A percentile compares a stretch with the other conserved stretches of the same genome.
phyloP scores from a whole-genome alignment of 2,888 invertebrate species.

The Junonia oenone region DNA sequence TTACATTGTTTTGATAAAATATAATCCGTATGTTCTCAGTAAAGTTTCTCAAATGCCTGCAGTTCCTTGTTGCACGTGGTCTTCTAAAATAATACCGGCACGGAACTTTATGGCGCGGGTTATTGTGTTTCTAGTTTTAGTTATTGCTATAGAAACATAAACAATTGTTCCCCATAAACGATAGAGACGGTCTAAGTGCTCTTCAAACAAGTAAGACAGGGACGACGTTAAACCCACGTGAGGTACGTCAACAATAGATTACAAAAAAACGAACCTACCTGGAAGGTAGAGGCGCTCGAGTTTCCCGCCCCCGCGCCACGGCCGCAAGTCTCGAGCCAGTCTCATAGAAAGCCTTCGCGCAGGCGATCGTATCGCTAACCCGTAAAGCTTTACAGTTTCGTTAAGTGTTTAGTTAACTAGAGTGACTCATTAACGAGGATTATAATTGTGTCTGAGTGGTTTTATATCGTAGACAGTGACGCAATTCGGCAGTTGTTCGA shows the following conservation, averaged over 20 bases:
- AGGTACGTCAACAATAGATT: slow-evolving; percentile 71
- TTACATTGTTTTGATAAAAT: background rate
- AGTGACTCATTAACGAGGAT: slow-evolving; percentile 39
- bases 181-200: slow-evolving; percentile 39
- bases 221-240: slow-evolving; percentile 61
- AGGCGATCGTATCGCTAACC: slow-evolving; percentile 41
- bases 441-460: slow-evolving; percentile 34
- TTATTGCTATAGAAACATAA: slow-evolving; percentile 63
- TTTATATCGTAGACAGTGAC: slow-evolving; percentile 41
- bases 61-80: slow-evolving; percentile 42
- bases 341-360: slow-evolving; percentile 52
- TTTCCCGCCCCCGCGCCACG: slow-evolving; percentile 52
- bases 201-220: slow-evolving; percentile 42
- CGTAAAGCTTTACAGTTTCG: slow-evolving; percentile 4
- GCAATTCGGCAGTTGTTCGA: slow-evolving; percentile 43
- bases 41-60: background rate
- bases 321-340: slow-evolving; percentile 49
- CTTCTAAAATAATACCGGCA: slow-evolving; percentile 33
- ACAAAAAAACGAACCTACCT: slow-evolving; percentile 65
- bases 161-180: slow-evolving; percentile 48
- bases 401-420: slow-evolving; percentile 22
- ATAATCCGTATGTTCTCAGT: background rate
- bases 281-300: slow-evolving; percentile 56
- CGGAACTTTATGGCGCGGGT: slow-evolving; percentile 43
- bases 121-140: slow-evolving; percentile 37